Evolutionary conservation across 2,797 vertebrate genomes (phyloP).

Genomic region (Iguana delicatissima): DNA sequence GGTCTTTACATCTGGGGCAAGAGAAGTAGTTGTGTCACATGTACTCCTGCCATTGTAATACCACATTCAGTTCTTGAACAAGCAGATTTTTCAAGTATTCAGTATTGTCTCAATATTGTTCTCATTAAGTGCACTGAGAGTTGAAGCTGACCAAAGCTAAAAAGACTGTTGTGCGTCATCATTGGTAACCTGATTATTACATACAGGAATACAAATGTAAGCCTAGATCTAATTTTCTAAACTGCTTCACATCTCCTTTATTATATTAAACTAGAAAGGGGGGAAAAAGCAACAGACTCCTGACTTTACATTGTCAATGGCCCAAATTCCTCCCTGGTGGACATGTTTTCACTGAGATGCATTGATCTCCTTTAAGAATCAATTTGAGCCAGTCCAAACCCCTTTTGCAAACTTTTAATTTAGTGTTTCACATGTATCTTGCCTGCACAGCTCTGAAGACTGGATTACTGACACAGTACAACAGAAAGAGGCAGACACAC

Average conservation of each 20-base stretch:
- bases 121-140: not conserved
- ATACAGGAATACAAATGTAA: not conserved
- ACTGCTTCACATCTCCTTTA: not conserved
- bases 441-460: not conserved
- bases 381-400: not conserved
- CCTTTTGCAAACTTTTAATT: slow-evolving; percentile 9
- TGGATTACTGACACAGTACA: not conserved
- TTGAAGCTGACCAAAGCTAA: not conserved
- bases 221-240: slow-evolving; percentile 25
- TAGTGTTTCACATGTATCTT: not conserved
- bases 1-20: not conserved
- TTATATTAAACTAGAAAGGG: slow-evolving; percentile 17
- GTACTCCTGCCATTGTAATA: not conserved
- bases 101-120: not conserved
- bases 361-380: slow-evolving; percentile 21
- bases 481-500: not conserved
- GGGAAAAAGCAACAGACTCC: not conserved
- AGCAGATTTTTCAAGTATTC: not conserved
- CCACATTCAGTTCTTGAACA: not conserved
- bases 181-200: not conserved
- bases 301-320: not conserved
- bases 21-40: no score
- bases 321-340: slow-evolving; percentile 15
- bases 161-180: not conserved
- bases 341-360: not conserved